A percentile compares a stretch with the other conserved stretches of the same genome.
These are phyloP conservation scores for Hydrotaea diabolus DNA, from an alignment of 2,888 invertebrate species.

Conservation along the genomic window DNA sequence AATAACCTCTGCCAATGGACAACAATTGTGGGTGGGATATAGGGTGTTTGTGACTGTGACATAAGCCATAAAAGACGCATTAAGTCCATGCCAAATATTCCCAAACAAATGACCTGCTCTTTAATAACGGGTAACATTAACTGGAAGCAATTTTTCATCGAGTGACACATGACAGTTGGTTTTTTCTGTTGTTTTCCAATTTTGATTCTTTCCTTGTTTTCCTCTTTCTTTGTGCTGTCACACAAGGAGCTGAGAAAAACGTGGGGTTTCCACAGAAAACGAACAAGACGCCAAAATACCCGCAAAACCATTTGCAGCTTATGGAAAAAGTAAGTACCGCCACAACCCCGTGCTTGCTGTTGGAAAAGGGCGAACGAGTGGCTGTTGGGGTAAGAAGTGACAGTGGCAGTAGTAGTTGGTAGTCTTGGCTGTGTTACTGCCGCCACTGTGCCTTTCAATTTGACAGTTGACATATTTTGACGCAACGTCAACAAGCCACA, in stretches of 20 bases:
- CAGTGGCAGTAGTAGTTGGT: background rate
- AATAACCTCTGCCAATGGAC: background rate
- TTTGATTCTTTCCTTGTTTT: background rate
- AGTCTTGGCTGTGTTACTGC: background rate
- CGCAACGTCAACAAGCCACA: slow-evolving; percentile 53
- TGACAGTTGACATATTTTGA: slow-evolving; percentile 64
- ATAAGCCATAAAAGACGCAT: background rate
- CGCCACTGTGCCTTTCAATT: slow-evolving; percentile 30
- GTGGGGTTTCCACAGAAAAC: background rate
- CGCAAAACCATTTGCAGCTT: background rate
- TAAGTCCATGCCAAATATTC: background rate
- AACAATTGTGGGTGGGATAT: background rate
- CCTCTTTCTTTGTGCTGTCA: background rate
- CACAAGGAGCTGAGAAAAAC: background rate
- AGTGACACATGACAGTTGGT: slow-evolving; percentile 24
- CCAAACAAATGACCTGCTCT: slow-evolving; percentile 18
- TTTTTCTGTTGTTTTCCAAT: background rate
- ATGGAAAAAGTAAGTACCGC: too few species aligned
- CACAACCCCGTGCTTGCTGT: too few species aligned
- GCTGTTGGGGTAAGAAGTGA: background rate
- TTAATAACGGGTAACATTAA: background rate
- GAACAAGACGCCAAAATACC: slow-evolving; percentile 14
- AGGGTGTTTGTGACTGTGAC: background rate
- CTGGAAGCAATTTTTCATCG: slow-evolving; percentile 27
- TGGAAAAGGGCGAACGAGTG: background rate